Evolutionary conservation across 2,797 vertebrate species (phyloP), one percentile per base, ranked within the genome.

Genomic region (Loriculus beryllinus): DNA sequence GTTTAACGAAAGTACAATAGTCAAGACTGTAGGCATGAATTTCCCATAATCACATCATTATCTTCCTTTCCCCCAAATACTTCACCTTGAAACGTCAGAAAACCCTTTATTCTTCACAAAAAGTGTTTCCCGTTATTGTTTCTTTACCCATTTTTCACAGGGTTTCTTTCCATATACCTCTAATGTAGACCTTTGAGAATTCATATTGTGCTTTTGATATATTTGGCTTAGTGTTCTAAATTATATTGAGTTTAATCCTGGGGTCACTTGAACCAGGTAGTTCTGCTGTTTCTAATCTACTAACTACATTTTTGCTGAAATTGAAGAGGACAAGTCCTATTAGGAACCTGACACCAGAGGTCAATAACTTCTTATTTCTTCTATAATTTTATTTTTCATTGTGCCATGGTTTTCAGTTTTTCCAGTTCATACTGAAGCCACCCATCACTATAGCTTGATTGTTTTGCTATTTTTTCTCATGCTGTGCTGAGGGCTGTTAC

Each of bases 251-350:
- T 97, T 97, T 96, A 97, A 97, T 97, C 96, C 96, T 3, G 42
- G 82, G 97, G 96, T 98, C 97, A 96, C 94, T 92, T 90, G 97
- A 96, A 97, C 86, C 95, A 97, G 96, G 90, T 85, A 92, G 65
- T 86, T 97, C 92, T 98, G 84, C 96, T 96, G 74, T 97, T 97
- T 98, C 97, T 97, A 97, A 98, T 97, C 97, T 97, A 96, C 95
- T 96, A 97, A 94, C 93, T 64, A 97, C 96, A 96, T 97, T 98
- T 98, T 97, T 97, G 97, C 78, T 93, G 92, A 97, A 93, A 98
- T 97, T 97, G 97, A 79, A 96, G 93, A 93, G 93, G 89, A 96
- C 94, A 94, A 93, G 95, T 97, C 88, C 92, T 97, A 96, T 97
- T 97, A 97, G 96, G 90, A 96, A 94, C 97, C 92, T 98, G 97